These are phyloP conservation scores for Stomorhina lunata DNA, from an alignment of 2,888 invertebrate species.

Conservation along the genomic window DNA sequence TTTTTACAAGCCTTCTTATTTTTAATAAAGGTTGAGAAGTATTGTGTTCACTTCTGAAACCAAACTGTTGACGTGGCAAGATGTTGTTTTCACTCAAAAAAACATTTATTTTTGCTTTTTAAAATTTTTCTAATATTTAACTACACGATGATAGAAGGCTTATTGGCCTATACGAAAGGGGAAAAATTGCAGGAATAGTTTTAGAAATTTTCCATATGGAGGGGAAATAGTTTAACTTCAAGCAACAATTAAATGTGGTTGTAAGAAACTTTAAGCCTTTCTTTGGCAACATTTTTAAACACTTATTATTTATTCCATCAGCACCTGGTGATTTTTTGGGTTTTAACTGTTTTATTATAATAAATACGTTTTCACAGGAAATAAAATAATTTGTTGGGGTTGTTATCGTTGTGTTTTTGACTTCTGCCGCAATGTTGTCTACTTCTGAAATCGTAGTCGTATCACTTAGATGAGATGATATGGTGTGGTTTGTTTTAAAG, in stretches of 20 bases:
- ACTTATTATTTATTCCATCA: background rate
- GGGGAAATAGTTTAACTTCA: background rate
- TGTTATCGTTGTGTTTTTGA: background rate
- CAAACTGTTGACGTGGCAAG: background rate
- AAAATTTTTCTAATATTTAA: background rate
- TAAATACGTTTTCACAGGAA: background rate
- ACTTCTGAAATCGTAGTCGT: background rate
- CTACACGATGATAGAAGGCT: background rate
- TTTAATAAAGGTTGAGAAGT: background rate
- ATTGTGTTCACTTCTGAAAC: background rate
- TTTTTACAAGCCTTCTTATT: background rate
- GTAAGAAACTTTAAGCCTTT: background rate
- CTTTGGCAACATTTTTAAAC: background rate
- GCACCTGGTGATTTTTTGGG: background rate
- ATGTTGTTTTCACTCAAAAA: background rate
- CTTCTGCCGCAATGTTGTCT: background rate
- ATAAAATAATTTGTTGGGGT: background rate
- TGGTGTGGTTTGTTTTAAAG: background rate
- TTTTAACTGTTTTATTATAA: background rate
- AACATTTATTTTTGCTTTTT: background rate
- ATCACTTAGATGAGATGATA: background rate
- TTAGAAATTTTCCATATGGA: background rate
- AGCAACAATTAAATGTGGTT: background rate
- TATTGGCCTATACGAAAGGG: background rate
- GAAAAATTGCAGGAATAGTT: background rate